These are phyloP conservation scores for Anoplophora glabripennis DNA, from an alignment of 1,140 invertebrate genomes.

Conservation along the genomic window DNA sequence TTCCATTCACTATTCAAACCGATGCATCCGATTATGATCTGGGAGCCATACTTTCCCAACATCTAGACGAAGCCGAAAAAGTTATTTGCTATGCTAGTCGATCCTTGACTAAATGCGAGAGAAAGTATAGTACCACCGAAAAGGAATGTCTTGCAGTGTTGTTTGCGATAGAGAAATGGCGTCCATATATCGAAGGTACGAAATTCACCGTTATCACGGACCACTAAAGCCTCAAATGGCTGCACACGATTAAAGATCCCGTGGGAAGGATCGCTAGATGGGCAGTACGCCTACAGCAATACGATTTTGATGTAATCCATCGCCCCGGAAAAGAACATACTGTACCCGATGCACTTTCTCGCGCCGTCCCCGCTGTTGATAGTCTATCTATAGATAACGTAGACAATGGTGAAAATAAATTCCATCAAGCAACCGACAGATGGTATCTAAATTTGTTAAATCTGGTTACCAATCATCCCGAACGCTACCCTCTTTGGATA, in stretches of 20 bases:
- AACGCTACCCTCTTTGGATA: background rate
- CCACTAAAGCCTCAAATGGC: conserved; percentile 46
- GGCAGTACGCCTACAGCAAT: conserved; percentile 47
- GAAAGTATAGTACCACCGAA: conserved; percentile 50
- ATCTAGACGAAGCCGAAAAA: conserved; percentile 22
- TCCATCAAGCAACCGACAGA: background rate
- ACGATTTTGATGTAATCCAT: conserved; percentile 45
- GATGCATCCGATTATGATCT: conserved; percentile 30
- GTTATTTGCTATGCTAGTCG: conserved; percentile 48
- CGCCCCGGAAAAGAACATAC: conserved; percentile 33
- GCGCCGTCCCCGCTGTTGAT: background rate
- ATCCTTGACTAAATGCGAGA: conserved; percentile 42
- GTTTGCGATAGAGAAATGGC: conserved; percentile 44
- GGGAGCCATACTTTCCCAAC: conserved; percentile 37
- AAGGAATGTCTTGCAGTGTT: conserved; percentile 49
- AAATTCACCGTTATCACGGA: conserved; percentile 50
- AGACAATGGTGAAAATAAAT: too few species aligned
- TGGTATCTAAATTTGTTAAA: background rate
- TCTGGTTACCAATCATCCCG: background rate
- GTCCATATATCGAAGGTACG: conserved; percentile 42
- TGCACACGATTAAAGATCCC: conserved; percentile 46
- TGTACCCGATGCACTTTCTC: conserved; percentile 39
- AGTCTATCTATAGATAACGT: too few species aligned
- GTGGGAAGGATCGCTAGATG: conserved; percentile 48
- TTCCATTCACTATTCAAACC: conserved; percentile 30